These are phyloP conservation scores for Trichogramma pretiosum DNA, from an alignment of 1,140 invertebrate species.

Conservation along the genomic window DNA sequence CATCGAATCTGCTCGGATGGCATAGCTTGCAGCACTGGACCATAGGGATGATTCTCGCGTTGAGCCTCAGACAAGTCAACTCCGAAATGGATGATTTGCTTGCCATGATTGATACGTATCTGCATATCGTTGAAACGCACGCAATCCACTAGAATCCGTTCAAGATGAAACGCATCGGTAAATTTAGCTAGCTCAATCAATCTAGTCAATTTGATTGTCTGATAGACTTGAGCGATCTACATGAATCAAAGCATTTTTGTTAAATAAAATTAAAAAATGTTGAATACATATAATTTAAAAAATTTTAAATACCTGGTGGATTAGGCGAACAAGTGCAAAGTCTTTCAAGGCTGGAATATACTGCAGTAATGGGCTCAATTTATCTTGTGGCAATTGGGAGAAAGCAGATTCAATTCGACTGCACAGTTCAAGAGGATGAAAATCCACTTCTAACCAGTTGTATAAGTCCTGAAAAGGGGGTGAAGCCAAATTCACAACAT, in stretches of 20 bases:
- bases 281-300: too few relatives aligned
- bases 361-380: conserved; percentile 45
- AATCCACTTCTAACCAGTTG: conserved; percentile 85
- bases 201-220: conserved; percentile 78
- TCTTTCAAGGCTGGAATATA: conserved; percentile 65
- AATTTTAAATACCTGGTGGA: conserved; percentile 62
- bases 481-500: conserved; percentile 76
- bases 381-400: conserved; percentile 55
- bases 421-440: conserved; percentile 86
- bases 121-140: conserved; percentile 94
- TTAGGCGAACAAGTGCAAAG: conserved; percentile 80
- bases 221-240: conserved; percentile 82
- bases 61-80: conserved; percentile 86
- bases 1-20: conserved; percentile 90
- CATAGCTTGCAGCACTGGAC: conserved; percentile 85
- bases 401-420: conserved; percentile 65
- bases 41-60: conserved; percentile 84
- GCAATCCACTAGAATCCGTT: conserved; percentile 85
- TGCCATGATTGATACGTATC: conserved; percentile 79
- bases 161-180: conserved; percentile 73
- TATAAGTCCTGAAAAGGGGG: conserved; percentile 84
- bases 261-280: too few relatives aligned
- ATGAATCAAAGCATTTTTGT: too few relatives aligned
- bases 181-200: conserved; percentile 79
- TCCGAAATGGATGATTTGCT: conserved; percentile 80